Conservation (phyloP, 2,888 invertebrate species). For the Eremobia ochroleuca region DNA sequence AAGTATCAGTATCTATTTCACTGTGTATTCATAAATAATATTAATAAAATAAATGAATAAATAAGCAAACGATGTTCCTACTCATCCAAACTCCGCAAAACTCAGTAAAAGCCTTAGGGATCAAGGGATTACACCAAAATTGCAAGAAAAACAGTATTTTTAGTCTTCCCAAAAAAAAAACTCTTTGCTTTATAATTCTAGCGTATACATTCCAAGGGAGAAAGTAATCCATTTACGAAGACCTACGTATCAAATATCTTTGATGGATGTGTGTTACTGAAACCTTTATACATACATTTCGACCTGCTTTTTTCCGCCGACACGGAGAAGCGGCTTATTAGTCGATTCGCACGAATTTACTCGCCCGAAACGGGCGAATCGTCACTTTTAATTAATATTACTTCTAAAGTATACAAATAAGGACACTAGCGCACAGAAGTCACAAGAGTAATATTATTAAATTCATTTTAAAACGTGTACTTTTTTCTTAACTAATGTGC, state of each 20-base stretch:
- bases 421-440: too few relatives aligned
- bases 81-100: neutral
- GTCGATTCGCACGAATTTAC: neutral
- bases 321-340: neutral
- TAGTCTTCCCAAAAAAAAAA: slow-evolving; percentile 34
- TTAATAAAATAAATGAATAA: too few relatives aligned
- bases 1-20: neutral
- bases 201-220: neutral
- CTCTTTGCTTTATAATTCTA: slow-evolving; percentile 17
- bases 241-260: slow-evolving; percentile 27
- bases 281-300: slow-evolving; percentile 8
- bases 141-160: slow-evolving; percentile 31
- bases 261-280: slow-evolving; percentile 42
- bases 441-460: too few relatives aligned
- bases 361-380: neutral
- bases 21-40: neutral
- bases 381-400: too few relatives aligned
- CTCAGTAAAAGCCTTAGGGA: slow-evolving; percentile 25
- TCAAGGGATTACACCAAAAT: slow-evolving; percentile 37
- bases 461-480: too few relatives aligned
- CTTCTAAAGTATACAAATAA: too few relatives aligned
- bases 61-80: slow-evolving; percentile 2
- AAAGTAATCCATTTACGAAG: slow-evolving; percentile 46
- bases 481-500: neutral
- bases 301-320: neutral